A percentile compares a stretch with the other conserved stretches of the same genome.
Evolutionary conservation across 2,797 vertebrate genomes (phyloP).

Genomic region (Pangasius krempfi): DNA sequence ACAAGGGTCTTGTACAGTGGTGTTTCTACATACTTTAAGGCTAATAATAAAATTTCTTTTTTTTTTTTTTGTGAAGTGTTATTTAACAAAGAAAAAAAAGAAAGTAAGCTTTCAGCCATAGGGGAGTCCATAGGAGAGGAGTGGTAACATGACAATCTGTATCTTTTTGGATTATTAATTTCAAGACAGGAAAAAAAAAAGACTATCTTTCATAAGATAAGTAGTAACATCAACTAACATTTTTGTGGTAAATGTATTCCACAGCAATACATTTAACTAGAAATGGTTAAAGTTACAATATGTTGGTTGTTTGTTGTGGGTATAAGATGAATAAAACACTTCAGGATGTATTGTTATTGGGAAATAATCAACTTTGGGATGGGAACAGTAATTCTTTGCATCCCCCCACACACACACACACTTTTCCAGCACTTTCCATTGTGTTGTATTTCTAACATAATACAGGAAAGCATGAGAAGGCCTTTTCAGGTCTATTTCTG

Average conservation of each 20-base stretch:
- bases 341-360: background rate
- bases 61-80: background rate
- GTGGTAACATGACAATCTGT: background rate
- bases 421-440: background rate
- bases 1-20: background rate
- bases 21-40: background rate
- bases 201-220: background rate
- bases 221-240: background rate
- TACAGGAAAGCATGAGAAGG: background rate
- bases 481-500: background rate
- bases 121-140: background rate
- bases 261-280: background rate
- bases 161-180: background rate
- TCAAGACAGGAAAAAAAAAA: background rate
- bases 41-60: background rate
- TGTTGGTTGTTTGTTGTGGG: too few relatives aligned
- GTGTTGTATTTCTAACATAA: background rate
- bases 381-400: background rate
- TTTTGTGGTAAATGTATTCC: background rate
- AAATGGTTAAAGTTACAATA: background rate
- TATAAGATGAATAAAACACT: background rate
- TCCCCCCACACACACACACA: too few relatives aligned
- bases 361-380: background rate
- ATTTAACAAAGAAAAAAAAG: background rate
- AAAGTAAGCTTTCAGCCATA: background rate